Evolutionary conservation across 2,797 vertebrate genomes (phyloP), one percentile per base, ranked within the genome.

Genomic region (Sebastes itinus): DNA sequence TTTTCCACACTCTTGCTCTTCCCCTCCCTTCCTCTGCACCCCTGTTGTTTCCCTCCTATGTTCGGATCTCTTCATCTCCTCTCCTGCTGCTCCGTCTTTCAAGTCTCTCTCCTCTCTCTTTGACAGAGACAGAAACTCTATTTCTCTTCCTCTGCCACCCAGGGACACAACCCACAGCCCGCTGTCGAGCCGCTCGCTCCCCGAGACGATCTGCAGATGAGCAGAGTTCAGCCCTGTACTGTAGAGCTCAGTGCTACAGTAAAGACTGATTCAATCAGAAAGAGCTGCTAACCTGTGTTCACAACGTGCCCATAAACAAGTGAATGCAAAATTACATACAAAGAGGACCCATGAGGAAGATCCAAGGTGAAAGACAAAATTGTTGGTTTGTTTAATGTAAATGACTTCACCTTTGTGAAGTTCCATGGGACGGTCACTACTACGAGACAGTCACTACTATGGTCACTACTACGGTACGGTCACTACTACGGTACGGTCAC

Each of bases 41-140:
- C 77, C 86, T 25, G 64, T 77, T 82, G 66, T 72, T 83, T 78
- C 58, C 63, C 65, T 72, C 64, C 55, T 78, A 85, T 83, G 76
- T 69, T 75, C 33, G 8, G 60, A 84, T 82, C 74, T 77, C 78
- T 83, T 87, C 83, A 75, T 89, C 89, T 75, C 74, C 74, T 87
- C 82, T 87, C 89, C 83, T 68, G 72, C 83, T 85, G 73, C 84
- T 85, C 64, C 2, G 7, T 78, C 89, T 87, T 88, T 91, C 82
- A 88, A 89, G 77, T 78, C 33, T 75, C 70, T 77, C 68, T 76
- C 66, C 59, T 82, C 33, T 82, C 27, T 61, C 72, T 84, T 68
- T 59, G 79, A 88, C 82, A 88, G 58, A 86, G 65, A 84, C 65
- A 76, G 76, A 87, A 84, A 86, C 69, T 72, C 80, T 35, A 60